Evolutionary conservation across 2,113 vertebrate genomes (phyloP).

Genomic region (Dipodomys stephensi): DNA sequence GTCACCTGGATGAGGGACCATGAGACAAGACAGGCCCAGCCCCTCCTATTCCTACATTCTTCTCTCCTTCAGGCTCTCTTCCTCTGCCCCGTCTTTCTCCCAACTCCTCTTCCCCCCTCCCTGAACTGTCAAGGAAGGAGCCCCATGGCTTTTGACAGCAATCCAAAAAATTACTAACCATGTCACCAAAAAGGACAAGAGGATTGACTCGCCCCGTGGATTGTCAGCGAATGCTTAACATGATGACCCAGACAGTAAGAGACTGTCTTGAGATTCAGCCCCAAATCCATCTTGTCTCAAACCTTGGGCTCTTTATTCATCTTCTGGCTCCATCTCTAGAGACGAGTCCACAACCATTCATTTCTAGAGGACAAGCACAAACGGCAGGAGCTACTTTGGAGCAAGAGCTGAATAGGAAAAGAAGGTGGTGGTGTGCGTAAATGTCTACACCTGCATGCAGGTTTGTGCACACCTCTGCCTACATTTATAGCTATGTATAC

Average conservation of each 20-base stretch:
- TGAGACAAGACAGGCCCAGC: not conserved
- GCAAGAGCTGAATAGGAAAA: too few relatives aligned
- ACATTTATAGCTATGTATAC: not conserved
- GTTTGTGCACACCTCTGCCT: not conserved
- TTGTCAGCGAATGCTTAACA: not conserved
- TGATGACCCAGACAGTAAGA: not conserved
- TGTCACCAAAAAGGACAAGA: not conserved
- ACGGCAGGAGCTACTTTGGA: not conserved
- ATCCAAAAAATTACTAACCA: not conserved
- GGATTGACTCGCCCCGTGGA: not conserved
- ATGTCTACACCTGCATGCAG: not conserved
- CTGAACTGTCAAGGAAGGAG: not conserved
- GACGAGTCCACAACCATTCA: not conserved
- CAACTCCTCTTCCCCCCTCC: not conserved
- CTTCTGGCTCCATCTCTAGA: not conserved
- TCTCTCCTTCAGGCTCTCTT: not conserved
- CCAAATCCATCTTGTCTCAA: not conserved
- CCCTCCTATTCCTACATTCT: not conserved
- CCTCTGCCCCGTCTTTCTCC: not conserved
- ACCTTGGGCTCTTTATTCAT: not conserved
- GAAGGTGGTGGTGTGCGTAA: rapidly evolving
- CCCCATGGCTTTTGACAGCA: not conserved
- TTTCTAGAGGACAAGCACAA: not conserved
- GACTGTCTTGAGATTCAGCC: not conserved
- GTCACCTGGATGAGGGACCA: not conserved